Base-by-base conservation (phyloP, 2,113 vertebrate genomes). In the Butorides virescens region DNA sequence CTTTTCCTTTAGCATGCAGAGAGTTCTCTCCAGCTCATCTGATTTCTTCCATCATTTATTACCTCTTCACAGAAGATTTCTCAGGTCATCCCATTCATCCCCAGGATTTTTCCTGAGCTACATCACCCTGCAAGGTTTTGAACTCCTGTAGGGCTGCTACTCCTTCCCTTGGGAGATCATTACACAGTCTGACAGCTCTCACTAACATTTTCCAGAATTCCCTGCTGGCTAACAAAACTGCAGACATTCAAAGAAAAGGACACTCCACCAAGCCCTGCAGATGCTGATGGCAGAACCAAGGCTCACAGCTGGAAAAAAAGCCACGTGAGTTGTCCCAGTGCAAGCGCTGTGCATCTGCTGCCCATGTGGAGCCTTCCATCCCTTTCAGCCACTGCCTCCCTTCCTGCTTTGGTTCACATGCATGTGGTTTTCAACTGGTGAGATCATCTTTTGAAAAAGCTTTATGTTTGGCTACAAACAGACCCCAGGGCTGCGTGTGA, bases 131-230 rank as follows among this genome's bases (percentile, higher is more conserved):
- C 37, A 49, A 72, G 42, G 42, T 56, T 80, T 85, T 67, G 46
- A 93, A 86, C 39, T 90, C 47, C 37, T 62, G 34, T 37, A 72
- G 36, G 30, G 36, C 42, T 80, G 36, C 36, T 50, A 53, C 75
- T 92, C 59, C 63, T 88, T 93, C 68, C 70, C 77, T 82, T 79
- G 58, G 52, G 62, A 95, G 78, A 75, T 59, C 56, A 44, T 46
- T 29, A 71, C 70, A 78, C 16, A n/a, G 20, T 22, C 68, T 88
- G 52, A 91, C 55, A 86, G 73, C 65, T 80, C 76, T 91, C 49
- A 76, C 73, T 68, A 73, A 90, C 46, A 20, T 81, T 92, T 89
- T 80, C 78, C 91, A 93, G 74, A 90, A 85, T 52, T 96, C 63
- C 92, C 62, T 0, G 0, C 63, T 59, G 63, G 55, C 56, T 88